Conservation (phyloP, 1,140 invertebrate species). For the Coenobita brevimanus region DNA sequence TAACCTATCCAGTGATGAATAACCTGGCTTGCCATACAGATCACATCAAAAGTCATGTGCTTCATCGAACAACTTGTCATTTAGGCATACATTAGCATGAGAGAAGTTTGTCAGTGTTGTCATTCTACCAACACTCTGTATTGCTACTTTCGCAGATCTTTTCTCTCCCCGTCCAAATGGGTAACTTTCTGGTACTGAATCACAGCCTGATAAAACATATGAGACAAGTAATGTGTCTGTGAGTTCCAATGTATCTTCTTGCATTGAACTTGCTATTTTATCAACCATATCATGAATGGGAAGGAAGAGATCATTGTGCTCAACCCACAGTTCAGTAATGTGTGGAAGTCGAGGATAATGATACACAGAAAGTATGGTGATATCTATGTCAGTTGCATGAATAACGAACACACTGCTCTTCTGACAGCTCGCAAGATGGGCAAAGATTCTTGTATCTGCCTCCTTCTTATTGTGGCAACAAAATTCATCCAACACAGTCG, state of each 20-base stretch:
- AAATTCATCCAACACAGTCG: slow-evolving; percentile 1
- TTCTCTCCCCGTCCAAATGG: background rate
- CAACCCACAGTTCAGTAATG: slow-evolving; percentile 1
- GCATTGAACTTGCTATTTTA: background rate
- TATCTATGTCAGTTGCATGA: too few species aligned
- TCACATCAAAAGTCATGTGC: background rate
- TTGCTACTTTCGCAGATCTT: background rate
- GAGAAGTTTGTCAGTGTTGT: background rate
- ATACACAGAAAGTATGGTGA: too few species aligned
- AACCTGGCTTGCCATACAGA: background rate
- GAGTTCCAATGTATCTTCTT: slow-evolving; percentile 2
- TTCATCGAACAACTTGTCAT: background rate
- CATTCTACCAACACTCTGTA: background rate
- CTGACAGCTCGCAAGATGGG: background rate
- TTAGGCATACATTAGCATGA: background rate
- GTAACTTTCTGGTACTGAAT: background rate
- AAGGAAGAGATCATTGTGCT: background rate
- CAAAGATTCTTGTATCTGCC: slow-evolving; percentile 2
- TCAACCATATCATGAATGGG: background rate
- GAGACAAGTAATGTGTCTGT: background rate
- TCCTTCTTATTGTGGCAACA: background rate
- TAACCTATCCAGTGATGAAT: background rate
- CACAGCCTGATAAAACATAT: background rate
- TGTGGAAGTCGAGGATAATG: background rate
- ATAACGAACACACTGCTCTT: background rate